A percentile compares a stretch with the other conserved stretches of the same genome.
Conservation (phyloP, 2,113 vertebrate species). For the Pitta sordida region DNA sequence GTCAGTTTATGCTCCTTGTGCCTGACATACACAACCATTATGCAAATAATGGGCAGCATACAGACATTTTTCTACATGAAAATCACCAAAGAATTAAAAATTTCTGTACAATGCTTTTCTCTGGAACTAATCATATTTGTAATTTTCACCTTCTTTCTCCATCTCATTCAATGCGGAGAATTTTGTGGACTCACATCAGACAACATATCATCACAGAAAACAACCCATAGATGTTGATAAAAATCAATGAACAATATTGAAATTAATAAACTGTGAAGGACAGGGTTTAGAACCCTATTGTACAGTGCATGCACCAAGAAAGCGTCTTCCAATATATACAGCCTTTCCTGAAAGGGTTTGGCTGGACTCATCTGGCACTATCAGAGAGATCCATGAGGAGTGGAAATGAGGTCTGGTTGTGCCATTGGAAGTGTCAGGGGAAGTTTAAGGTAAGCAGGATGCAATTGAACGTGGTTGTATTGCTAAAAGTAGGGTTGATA, state of each 20-base stretch:
- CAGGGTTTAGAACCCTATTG: background rate
- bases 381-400: background rate
- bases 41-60: background rate
- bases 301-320: background rate
- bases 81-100: background rate
- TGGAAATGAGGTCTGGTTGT: background rate
- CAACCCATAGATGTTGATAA: background rate
- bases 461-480: background rate
- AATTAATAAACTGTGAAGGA: background rate
- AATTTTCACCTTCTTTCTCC: background rate
- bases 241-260: background rate
- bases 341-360: background rate
- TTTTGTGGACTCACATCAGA: background rate
- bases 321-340: background rate
- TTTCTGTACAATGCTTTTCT: background rate
- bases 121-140: background rate
- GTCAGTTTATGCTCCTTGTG: background rate
- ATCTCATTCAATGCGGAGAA: background rate
- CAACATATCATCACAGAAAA: background rate
- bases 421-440: background rate
- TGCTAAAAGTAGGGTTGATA: background rate
- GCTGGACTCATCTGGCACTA: background rate
- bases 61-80: background rate
- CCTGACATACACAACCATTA: accelerated
- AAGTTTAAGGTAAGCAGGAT: background rate